Evolutionary conservation across 2,888 invertebrate genomes (phyloP).

Genomic region (Rugalucina vietnamica): DNA sequence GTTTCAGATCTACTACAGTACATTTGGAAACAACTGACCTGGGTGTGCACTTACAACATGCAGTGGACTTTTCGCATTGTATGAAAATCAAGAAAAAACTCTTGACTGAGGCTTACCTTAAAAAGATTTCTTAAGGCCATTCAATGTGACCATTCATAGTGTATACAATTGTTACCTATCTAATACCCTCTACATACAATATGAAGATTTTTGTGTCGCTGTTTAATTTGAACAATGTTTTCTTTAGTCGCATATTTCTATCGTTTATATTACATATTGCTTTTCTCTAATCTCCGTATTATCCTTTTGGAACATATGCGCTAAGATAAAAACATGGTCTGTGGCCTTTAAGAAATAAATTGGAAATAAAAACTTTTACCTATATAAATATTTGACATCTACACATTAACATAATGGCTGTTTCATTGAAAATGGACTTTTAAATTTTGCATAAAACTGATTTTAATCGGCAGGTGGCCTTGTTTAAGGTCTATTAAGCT

Average conservation of each 20-base stretch:
- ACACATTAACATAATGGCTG: neutral
- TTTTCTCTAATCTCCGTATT: neutral
- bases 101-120: too few relatives aligned
- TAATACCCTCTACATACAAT: neutral
- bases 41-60: too few relatives aligned
- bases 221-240: slow-evolving; percentile 3
- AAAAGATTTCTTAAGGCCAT: too few relatives aligned
- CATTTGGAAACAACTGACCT: too few relatives aligned
- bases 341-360: neutral
- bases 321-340: neutral
- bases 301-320: neutral
- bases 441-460: neutral
- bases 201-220: neutral
- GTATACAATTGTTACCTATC: too few relatives aligned
- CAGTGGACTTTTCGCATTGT: too few relatives aligned
- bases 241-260: neutral
- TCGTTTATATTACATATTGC: slow-evolving; percentile 1
- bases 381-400: neutral
- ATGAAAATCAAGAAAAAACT: too few relatives aligned
- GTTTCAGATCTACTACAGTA: too few relatives aligned
- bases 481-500: neutral
- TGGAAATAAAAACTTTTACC: neutral
- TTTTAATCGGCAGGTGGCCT: neutral
- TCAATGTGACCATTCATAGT: too few relatives aligned
- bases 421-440: neutral